Percentiles rank a stretch among this genome's conserved stretches.
phyloP scores from a whole-genome alignment of 35 echinoderm and acorn worm species.

The Lytechinus pictus region DNA sequence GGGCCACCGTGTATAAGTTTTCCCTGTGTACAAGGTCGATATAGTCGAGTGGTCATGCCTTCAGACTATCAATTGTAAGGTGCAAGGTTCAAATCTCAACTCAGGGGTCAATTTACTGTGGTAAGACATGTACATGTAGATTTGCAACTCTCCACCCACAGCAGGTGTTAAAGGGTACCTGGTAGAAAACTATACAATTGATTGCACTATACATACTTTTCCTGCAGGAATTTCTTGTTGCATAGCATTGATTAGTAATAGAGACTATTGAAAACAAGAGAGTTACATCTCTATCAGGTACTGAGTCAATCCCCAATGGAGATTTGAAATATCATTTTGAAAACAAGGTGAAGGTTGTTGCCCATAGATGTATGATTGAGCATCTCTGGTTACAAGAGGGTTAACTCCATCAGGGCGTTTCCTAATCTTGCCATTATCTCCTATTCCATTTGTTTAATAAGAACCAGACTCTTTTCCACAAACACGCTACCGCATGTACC shows the following conservation, averaged over 20 bases:
- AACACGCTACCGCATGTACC: neutral
- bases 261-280: neutral
- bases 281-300: neutral
- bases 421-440: slow-evolving; percentile 1
- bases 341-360: neutral
- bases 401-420: neutral
- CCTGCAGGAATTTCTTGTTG: neutral
- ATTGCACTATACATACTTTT: too few relatives aligned
- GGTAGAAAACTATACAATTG: too few relatives aligned
- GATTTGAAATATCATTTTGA: neutral
- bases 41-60: too few relatives aligned
- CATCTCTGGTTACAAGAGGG: neutral
- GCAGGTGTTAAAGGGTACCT: too few relatives aligned
- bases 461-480: neutral
- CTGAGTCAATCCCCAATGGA: neutral
- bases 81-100: too few relatives aligned
- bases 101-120: too few relatives aligned
- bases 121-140: too few relatives aligned
- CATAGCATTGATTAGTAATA: neutral
- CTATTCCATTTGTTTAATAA: neutral
- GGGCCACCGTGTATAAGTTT: too few relatives aligned
- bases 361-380: neutral
- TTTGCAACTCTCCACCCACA: too few relatives aligned
- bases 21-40: too few relatives aligned
- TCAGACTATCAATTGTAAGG: too few relatives aligned